These are phyloP conservation scores for Pygoscelis adeliae DNA, from an alignment of 2,113 vertebrate genomes.

Conservation along the genomic window DNA sequence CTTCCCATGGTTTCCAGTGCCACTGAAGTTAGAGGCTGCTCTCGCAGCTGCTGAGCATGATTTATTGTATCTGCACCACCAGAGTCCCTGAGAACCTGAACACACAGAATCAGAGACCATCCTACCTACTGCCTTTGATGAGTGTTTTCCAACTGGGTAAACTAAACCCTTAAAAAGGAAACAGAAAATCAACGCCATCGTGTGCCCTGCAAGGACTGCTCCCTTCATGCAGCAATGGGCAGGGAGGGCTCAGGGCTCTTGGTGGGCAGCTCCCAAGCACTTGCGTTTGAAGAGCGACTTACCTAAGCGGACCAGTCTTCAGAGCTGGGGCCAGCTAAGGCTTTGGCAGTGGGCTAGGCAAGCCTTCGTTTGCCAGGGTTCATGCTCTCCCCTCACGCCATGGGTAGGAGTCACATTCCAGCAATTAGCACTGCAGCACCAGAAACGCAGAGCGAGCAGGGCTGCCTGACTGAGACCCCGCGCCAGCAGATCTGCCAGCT, in stretches of 20 bases:
- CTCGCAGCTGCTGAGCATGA: background rate
- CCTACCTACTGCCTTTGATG: background rate
- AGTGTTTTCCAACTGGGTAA: background rate
- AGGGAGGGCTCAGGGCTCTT: background rate
- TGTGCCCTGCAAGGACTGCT: background rate
- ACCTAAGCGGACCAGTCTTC: background rate
- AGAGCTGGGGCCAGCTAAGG: background rate
- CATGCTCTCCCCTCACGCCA: rapidly evolving
- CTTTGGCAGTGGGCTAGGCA: background rate
- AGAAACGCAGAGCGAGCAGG: background rate
- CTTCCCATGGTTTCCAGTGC: background rate
- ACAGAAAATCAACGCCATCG: background rate
- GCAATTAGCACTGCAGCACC: background rate
- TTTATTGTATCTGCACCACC: background rate
- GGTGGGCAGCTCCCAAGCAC: rapidly evolving
- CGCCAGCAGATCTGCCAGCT: background rate
- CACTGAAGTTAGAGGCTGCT: background rate
- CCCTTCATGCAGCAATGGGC: background rate
- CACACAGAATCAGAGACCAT: background rate
- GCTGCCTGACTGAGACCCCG: background rate
- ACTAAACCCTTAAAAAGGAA: background rate
- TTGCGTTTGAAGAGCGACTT: rapidly evolving
- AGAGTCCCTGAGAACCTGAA: background rate
- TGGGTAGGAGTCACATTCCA: background rate
- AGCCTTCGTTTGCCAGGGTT: background rate